Evolutionary conservation across 2,888 invertebrate species (phyloP).

Genomic region (Drosophila dives): DNA sequence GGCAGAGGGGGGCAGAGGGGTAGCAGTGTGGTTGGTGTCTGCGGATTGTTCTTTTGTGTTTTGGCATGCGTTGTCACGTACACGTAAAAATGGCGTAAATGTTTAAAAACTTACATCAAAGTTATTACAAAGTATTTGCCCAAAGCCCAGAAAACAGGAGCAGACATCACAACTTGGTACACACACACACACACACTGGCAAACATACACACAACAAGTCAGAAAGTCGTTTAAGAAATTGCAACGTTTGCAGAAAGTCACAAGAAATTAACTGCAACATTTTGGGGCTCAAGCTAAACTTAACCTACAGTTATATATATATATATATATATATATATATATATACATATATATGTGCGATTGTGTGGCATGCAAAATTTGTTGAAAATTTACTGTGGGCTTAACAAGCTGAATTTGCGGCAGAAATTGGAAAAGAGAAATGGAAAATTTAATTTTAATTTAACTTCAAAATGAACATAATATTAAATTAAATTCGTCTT

Average conservation of each 20-base stretch:
- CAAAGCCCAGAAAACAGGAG: slow-evolving; percentile 23
- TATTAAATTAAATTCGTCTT: neutral
- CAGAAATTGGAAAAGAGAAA: slow-evolving; percentile 3
- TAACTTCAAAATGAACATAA: neutral
- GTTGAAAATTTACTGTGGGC: slow-evolving; percentile 9
- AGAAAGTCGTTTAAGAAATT: slow-evolving; percentile 59
- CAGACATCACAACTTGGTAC: slow-evolving; percentile 11
- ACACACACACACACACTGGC: neutral
- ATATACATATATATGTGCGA: neutral
- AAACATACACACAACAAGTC: slow-evolving; percentile 21
- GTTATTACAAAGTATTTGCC: slow-evolving; percentile 72
- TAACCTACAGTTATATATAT: slow-evolving; percentile 22
- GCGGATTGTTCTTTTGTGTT: slow-evolving; percentile 35
- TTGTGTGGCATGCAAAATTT: neutral
- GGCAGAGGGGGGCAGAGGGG: neutral
- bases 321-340: neutral
- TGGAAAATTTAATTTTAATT: neutral
- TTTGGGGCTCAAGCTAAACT: slow-evolving; percentile 40
- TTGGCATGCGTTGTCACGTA: slow-evolving; percentile 78
- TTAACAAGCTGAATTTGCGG: neutral
- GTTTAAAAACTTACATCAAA: slow-evolving; percentile 78
- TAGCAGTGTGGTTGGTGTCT: slow-evolving; percentile 4
- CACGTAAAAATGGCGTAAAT: slow-evolving; percentile 74
- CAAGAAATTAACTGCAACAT: slow-evolving; percentile 67
- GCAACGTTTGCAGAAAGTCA: slow-evolving; percentile 57